Evolutionary conservation across 2,888 invertebrate genomes (phyloP), one percentile per base, ranked within the genome.

Genomic region (Abscondita cerata): DNA sequence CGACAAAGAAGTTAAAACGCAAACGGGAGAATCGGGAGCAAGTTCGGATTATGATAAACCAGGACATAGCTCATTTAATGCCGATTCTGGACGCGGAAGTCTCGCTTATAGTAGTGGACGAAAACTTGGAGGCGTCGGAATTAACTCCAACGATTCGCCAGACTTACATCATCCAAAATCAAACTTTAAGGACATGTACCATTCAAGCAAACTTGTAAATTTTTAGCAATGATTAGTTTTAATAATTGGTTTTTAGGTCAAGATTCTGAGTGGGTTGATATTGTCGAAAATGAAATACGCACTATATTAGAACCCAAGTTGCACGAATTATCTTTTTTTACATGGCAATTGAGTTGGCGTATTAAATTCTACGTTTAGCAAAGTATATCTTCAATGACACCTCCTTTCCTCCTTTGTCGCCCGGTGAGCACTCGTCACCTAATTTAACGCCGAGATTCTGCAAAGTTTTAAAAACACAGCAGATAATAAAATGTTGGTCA

Each of bases 221-320:
- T 2, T 36, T 36, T 36, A 36, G 11, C 3, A n/a, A 3, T 5
- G 11, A 36, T 12, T 9, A n/a, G n/a, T n/a, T n/a, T n/a, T n/a
- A 36, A 36, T 2, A 36, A 36, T 5, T 36, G n/a, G n/a, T 44
- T 18, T 18, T 44, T 48, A 81, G 85, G 82, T 25, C 86, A 85
- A 68, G 90, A 91, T 72, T 86, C 89, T 25, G 91, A 92, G 78
- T 92, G 92, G 92, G 90, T 90, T 1, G 91, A 91, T 71, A 85
- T 91, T 48, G 92, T 92, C 8, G 92, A 92, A 76, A 90, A 89
- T 44, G 92, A 92, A 77, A 82, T 92, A 16, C 83, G 91, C 13
- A 89, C 90, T 76, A 92, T 92, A 73, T 78, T 92, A 65, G 91
- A 91, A 74, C 91, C 91, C 1, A 88, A 89, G 76, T 80, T 90